Evolutionary conservation across 2,888 invertebrate species (phyloP).

Genomic region (Rhabditoides inermis): DNA sequence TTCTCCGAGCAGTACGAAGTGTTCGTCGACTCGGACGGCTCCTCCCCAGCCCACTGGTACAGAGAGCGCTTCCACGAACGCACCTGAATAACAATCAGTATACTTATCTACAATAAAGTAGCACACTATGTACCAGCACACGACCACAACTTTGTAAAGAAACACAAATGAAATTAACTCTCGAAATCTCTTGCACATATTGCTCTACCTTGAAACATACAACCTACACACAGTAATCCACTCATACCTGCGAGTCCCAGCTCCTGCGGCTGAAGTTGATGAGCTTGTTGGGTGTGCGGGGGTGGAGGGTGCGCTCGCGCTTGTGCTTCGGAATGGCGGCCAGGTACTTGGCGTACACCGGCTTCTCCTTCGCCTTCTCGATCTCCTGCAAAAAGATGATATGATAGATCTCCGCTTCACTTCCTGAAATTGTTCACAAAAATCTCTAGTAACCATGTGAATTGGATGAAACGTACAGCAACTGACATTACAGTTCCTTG

Average conservation of each 20-base stretch:
- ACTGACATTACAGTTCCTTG: background rate
- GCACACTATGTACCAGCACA: no score
- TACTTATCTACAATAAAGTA: no score
- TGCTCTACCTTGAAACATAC: no score
- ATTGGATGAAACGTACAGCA: background rate
- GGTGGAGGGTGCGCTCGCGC: constrained; percentile 60
- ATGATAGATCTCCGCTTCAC: background rate
- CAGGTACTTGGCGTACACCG: constrained; percentile 37
- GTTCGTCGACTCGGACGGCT: constrained; percentile 40
- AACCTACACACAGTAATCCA: constrained; percentile 1
- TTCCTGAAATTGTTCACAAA: background rate
- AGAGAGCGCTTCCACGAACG: constrained; percentile 42
- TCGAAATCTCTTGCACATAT: no score
- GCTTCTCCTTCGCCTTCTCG: constrained; percentile 43
- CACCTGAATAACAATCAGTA: constrained; percentile 24
- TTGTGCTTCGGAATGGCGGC: constrained; percentile 13
- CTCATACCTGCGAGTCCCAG: constrained; percentile 70
- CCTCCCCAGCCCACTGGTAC: constrained; percentile 46
- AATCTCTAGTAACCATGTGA: background rate
- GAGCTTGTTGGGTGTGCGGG: constrained; percentile 79
- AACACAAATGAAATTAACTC: no score
- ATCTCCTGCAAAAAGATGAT: constrained; percentile 35
- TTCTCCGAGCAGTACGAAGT: constrained; percentile 28
- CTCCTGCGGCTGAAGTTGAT: constrained; percentile 80
- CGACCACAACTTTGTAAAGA: no score